phyloP scores from a whole-genome alignment of 2,797 vertebrate genomes.

The Poeciliopsis turneri region DNA sequence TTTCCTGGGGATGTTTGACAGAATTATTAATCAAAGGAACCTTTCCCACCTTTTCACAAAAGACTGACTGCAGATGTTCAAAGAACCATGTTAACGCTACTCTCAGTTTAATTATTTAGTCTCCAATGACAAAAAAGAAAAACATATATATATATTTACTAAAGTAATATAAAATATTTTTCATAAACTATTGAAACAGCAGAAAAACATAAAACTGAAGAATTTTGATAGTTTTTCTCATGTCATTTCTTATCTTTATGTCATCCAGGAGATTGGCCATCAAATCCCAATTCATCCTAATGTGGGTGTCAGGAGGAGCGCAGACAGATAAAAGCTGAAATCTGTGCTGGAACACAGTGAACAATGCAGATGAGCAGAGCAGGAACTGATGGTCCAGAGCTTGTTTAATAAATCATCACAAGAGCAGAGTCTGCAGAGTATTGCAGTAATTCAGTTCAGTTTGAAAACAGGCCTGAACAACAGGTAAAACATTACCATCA shows the following conservation, averaged over 20 bases:
- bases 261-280: background rate
- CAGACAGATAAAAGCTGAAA: background rate
- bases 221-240: background rate
- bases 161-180: background rate
- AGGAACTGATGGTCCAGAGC: slow-evolving; percentile 9
- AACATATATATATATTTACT: background rate
- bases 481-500: background rate
- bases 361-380: slow-evolving; percentile 21
- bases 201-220: background rate
- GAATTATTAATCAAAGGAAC: slow-evolving; percentile 51
- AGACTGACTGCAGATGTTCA: slow-evolving; percentile 14
- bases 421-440: slow-evolving; percentile 17
- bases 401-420: slow-evolving; percentile 51
- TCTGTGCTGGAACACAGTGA: background rate
- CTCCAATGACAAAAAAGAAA: background rate
- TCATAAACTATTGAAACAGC: background rate
- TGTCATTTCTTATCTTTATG: background rate
- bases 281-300: background rate
- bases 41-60: slow-evolving; percentile 40
- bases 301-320: background rate
- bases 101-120: slow-evolving; percentile 20
- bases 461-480: slow-evolving; percentile 9
- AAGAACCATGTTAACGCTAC: slow-evolving; percentile 3
- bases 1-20: slow-evolving; percentile 23
- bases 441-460: slow-evolving; percentile 1